These are phyloP conservation scores for Amphipyra tragopoginis DNA, from an alignment of 2,888 invertebrate genomes.

Conservation along the genomic window DNA sequence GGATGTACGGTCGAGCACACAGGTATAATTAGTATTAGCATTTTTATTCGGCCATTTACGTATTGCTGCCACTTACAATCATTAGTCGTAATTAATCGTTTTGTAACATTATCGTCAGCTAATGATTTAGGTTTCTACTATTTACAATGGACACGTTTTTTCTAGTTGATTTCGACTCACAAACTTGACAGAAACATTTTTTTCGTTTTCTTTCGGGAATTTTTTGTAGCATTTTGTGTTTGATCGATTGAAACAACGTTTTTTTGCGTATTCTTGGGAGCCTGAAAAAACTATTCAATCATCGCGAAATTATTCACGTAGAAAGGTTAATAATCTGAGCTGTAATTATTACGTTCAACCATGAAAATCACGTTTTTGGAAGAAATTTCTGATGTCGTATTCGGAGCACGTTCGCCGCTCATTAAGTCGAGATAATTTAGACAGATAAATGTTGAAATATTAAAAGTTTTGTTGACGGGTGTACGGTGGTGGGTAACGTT, in stretches of 20 bases:
- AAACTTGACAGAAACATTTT: background rate
- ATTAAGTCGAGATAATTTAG: constrained; percentile 39
- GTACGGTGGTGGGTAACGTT: constrained; percentile 26
- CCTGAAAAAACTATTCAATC: constrained; percentile 30
- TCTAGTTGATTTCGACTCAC: constrained; percentile 13
- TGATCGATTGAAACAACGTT: constrained; percentile 4
- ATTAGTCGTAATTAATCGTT: constrained; percentile 19
- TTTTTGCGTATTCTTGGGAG: background rate
- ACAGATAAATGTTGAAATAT: constrained; percentile 49
- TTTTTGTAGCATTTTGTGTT: constrained; percentile 13
- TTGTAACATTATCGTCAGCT: constrained; percentile 17
- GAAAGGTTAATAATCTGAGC: constrained; percentile 22
- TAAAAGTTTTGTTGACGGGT: constrained; percentile 42
- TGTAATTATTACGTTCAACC: constrained; percentile 32
- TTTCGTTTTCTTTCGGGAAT: background rate
- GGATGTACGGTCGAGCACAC: constrained; percentile 7
- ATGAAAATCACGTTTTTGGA: constrained; percentile 43
- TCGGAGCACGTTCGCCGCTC: constrained; percentile 46
- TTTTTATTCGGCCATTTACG: constrained; percentile 27
- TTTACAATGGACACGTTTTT: constrained; percentile 28
- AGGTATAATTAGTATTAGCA: constrained; percentile 11
- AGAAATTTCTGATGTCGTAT: constrained; percentile 23
- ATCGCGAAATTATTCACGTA: constrained; percentile 29
- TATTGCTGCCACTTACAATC: constrained; percentile 22
- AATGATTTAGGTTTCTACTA: constrained; percentile 21